Conservation (phyloP, 2,113 vertebrate species). For the Arvicanthis niloticus region DNA sequence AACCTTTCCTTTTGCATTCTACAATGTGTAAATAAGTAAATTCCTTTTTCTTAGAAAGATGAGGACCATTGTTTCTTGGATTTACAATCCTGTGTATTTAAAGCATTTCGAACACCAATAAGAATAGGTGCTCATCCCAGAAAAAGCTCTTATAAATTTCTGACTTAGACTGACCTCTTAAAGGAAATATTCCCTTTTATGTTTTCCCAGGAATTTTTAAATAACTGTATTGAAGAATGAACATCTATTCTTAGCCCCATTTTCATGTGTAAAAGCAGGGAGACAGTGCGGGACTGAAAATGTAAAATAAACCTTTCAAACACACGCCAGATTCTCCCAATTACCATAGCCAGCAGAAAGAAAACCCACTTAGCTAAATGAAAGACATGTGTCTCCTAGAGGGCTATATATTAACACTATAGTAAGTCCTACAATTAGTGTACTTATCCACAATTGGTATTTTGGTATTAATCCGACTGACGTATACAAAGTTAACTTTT, state of each 20-base stretch:
- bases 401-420: neutral
- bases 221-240: neutral
- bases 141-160: neutral
- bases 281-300: neutral
- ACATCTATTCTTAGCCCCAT: neutral
- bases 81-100: neutral
- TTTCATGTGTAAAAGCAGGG: neutral
- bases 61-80: neutral
- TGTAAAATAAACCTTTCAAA: neutral
- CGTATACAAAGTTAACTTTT: constrained; percentile 35
- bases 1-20: neutral
- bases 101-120: constrained; percentile 38
- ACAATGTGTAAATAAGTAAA: neutral
- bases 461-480: neutral
- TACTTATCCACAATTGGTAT: neutral
- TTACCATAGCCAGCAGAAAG: neutral
- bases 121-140: neutral
- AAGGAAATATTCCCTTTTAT: neutral
- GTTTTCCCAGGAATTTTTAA: constrained; percentile 29
- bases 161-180: neutral
- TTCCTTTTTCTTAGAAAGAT: constrained; percentile 5
- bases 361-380: neutral
- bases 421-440: neutral
- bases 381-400: neutral
- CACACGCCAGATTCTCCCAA: neutral